A percentile compares a stretch with the other conserved stretches of the same genome.
phyloP scores from a whole-genome alignment of 2,797 vertebrate species.

The Dermochelys coriacea region DNA sequence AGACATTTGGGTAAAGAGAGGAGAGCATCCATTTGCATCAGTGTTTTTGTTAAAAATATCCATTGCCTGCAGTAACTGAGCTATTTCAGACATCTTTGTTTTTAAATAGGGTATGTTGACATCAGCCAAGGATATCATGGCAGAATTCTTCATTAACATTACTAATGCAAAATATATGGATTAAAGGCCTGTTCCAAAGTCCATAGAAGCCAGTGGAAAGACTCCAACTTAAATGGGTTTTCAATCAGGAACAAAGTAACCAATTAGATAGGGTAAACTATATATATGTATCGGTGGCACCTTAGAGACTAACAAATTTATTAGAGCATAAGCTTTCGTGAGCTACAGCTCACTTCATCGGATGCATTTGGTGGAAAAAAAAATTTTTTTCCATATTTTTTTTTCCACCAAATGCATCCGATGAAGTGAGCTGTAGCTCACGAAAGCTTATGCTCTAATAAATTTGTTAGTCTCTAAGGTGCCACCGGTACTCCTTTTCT shows the following conservation, averaged over 20 bases:
- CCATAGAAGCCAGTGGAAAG: neutral
- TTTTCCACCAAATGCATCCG: too few relatives aligned
- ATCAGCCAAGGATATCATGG: slow-evolving; percentile 24
- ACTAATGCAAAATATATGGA: neutral
- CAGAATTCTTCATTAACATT: slow-evolving; percentile 1
- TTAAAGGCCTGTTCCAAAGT: neutral
- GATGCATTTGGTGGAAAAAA: too few relatives aligned
- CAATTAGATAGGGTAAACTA: fast-evolving
- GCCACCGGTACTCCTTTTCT: too few relatives aligned
- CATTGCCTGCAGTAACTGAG: slow-evolving; percentile 46
- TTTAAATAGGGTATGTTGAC: neutral
- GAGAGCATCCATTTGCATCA: neutral
- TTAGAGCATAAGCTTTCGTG: too few relatives aligned
- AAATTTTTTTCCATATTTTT: too few relatives aligned
- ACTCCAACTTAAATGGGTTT: neutral
- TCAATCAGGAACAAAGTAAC: neutral
- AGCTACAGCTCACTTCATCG: too few relatives aligned
- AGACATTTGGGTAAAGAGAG: neutral
- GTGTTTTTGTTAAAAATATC: slow-evolving; percentile 65
- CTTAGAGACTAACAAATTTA: too few relatives aligned
- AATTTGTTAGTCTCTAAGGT: too few relatives aligned
- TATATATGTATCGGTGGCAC: too few relatives aligned
- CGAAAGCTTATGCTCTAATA: too few relatives aligned
- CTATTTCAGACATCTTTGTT: slow-evolving; percentile 69
- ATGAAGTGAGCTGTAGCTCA: too few relatives aligned